Conservation (phyloP, 92 coral and sea anemone genomes). For the Epizoanthus ramosus region DNA sequence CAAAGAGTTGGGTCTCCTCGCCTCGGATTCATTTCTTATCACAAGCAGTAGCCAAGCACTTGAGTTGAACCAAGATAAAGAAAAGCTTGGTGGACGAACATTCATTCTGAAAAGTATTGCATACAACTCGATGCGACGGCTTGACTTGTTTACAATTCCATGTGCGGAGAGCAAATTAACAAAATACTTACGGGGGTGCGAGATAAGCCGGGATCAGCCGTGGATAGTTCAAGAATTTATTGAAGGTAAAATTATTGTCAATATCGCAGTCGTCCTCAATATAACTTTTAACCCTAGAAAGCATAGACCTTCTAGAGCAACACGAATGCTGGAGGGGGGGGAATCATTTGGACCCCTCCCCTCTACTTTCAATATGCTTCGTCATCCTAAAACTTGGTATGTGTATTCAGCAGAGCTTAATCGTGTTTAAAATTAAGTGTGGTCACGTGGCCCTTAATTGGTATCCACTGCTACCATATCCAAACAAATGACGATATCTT, state of each 20-base stretch:
- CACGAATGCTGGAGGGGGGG: too few species aligned
- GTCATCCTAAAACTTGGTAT: too few species aligned
- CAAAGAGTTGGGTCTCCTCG: not conserved
- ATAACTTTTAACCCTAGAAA: too few species aligned
- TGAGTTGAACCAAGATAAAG: not conserved
- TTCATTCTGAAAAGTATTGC: slow-evolving; percentile 6
- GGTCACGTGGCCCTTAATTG: too few species aligned
- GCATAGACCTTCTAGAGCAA: too few species aligned
- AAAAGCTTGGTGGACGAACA: not conserved
- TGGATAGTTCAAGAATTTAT: slow-evolving; percentile 16
- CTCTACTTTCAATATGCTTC: too few species aligned
- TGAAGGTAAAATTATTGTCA: not conserved
- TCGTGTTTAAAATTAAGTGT: too few species aligned
- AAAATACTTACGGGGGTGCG: not conserved
- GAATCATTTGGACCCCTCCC: too few species aligned
- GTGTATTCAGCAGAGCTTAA: too few species aligned
- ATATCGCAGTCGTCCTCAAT: too few species aligned
- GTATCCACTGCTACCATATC: too few species aligned
- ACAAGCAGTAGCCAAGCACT: not conserved
- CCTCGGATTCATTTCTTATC: not conserved
- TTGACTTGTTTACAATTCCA: not conserved
- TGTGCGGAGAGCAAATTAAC: not conserved
- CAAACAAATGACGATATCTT: too few species aligned
- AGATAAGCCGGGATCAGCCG: not conserved
- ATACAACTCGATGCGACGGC: not conserved